Conservation (phyloP, 92 coral and sea anemone genomes). For the Epizoanthus ramosus region DNA sequence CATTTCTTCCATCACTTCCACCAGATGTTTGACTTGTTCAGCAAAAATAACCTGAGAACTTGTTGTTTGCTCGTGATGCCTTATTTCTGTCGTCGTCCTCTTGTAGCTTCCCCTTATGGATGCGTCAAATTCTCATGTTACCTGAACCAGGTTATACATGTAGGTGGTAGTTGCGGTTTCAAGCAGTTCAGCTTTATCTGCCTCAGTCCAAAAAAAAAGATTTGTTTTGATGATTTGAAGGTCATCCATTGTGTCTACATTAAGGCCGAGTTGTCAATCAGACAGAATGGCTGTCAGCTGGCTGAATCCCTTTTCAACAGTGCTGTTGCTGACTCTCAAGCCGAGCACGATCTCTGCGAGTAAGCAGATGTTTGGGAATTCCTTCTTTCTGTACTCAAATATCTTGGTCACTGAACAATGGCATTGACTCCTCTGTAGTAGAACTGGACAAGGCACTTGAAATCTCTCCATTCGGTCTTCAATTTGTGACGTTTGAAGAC, state of each 20-base stretch:
- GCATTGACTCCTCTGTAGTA: slow-evolving; percentile 31
- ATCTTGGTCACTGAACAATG: slow-evolving; percentile 39
- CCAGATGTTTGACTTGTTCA: too few relatives aligned
- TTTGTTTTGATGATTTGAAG: slow-evolving; percentile 25
- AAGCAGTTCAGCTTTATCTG: slow-evolving; percentile 23
- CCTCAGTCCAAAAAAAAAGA: slow-evolving; percentile 31
- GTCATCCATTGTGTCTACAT: slow-evolving; percentile 33
- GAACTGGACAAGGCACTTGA: slow-evolving; percentile 23
- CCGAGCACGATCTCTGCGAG: slow-evolving; percentile 39
- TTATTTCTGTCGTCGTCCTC: too few relatives aligned
- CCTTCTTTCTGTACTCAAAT: slow-evolving; percentile 31
- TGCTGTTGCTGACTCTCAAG: slow-evolving; percentile 33
- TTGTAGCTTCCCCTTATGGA: too few relatives aligned
- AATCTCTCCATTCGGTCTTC: slow-evolving; percentile 47
- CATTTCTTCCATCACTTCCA: too few relatives aligned
- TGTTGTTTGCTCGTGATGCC: too few relatives aligned
- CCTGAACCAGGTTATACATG: slow-evolving; percentile 31
- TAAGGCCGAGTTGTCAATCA: slow-evolving; percentile 33
- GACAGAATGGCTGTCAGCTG: slow-evolving; percentile 37
- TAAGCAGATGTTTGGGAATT: slow-evolving; percentile 43
- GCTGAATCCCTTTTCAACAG: slow-evolving; percentile 45
- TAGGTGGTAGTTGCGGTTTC: slow-evolving; percentile 31
- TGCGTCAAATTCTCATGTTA: too few relatives aligned
- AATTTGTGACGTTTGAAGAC: slow-evolving; percentile 30
- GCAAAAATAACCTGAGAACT: too few relatives aligned